Conservation (phyloP, 2,797 vertebrate genomes). For the Notolabrus celidotus region DNA sequence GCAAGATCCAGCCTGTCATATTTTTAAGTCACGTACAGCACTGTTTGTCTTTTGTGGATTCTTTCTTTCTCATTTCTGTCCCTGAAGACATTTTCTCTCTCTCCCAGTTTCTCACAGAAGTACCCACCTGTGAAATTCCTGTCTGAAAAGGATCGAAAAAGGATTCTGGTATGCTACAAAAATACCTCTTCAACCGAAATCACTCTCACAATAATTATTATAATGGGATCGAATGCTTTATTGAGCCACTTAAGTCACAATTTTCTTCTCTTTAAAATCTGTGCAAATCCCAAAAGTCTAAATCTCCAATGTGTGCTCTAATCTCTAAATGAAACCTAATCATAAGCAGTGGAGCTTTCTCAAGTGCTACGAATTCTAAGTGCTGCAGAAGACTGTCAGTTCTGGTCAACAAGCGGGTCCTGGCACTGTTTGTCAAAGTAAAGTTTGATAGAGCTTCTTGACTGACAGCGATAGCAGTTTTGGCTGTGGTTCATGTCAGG, state of each 20-base stretch:
- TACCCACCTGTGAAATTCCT: constrained; percentile 99
- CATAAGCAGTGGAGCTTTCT: neutral
- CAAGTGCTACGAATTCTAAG: neutral
- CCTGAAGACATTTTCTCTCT: constrained; percentile 27
- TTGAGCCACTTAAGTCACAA: neutral
- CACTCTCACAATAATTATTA: neutral
- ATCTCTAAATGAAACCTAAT: neutral
- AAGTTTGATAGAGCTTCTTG: too few species aligned
- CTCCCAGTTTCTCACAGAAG: constrained; percentile 94
- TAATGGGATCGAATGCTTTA: neutral
- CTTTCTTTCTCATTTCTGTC: constrained; percentile 1
- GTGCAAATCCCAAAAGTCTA: neutral
- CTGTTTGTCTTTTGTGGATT: neutral
- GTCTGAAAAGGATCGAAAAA: constrained; percentile 98
- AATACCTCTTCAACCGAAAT: constrained; percentile 1
- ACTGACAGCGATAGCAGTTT: too few species aligned
- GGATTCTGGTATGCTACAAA: constrained; percentile 92
- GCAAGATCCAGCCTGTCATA: neutral
- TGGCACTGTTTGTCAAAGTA: too few species aligned
- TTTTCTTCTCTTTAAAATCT: neutral
- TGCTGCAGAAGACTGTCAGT: neutral
- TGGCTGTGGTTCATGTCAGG: too few species aligned
- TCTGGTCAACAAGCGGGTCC: neutral
- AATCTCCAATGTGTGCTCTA: neutral
- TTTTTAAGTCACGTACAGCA: neutral